A percentile compares a stretch with the other conserved stretches of the same genome.
phyloP scores from a whole-genome alignment of 1,140 invertebrate species.

The Stegodyphus dumicola region DNA sequence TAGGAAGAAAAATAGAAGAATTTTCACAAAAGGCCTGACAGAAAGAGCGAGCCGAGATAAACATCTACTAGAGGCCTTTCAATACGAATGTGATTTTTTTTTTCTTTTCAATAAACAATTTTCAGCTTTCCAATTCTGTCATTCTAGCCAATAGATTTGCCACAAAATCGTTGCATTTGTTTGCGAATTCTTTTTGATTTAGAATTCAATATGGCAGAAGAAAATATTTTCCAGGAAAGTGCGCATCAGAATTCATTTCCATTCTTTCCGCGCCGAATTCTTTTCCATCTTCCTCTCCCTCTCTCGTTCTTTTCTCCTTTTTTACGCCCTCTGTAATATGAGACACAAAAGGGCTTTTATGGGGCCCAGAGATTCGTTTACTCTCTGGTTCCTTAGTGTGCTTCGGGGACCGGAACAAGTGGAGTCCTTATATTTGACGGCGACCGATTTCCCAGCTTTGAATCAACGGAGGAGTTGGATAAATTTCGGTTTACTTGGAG shows the following conservation, averaged over 20 bases:
- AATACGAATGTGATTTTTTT: too few relatives aligned
- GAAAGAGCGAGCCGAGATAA: too few relatives aligned
- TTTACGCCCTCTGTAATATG: conserved; percentile 6
- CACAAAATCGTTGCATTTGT: too few relatives aligned
- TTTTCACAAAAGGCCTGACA: too few relatives aligned
- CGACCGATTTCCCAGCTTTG: conserved; percentile 21
- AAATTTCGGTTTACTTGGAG: background rate
- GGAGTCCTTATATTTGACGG: conserved; percentile 15
- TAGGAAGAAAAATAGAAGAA: too few relatives aligned
- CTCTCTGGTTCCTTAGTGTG: background rate
- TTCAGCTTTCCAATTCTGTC: too few relatives aligned
- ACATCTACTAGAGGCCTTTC: too few relatives aligned
- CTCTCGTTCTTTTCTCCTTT: background rate
- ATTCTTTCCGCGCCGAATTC: background rate
- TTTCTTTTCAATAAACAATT: too few relatives aligned
- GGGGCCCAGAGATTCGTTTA: conserved; percentile 28
- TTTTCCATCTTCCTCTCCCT: conserved; percentile 1
- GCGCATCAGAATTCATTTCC: conserved; percentile 38
- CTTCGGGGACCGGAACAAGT: background rate
- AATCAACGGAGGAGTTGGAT: conserved; percentile 2
- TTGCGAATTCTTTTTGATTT: too few relatives aligned
- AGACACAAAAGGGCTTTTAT: conserved; percentile 29
- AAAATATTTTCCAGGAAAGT: too few relatives aligned
- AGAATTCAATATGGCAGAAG: too few relatives aligned
- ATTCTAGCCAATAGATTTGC: too few relatives aligned